phyloP scores from a whole-genome alignment of 2,888 invertebrate genomes.

The Eugnorisma glareosa region DNA sequence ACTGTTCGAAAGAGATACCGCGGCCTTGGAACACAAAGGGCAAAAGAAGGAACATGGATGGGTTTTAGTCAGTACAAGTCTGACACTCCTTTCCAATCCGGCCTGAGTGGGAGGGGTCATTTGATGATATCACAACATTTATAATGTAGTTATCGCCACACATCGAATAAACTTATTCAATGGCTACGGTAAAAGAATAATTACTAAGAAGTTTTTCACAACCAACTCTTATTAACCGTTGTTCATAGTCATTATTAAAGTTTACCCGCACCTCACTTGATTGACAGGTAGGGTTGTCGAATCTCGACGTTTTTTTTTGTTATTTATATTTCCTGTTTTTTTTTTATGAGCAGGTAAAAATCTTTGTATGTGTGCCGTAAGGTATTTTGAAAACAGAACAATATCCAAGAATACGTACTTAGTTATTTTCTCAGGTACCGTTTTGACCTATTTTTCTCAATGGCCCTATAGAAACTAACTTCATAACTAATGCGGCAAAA shows the following conservation, averaged over 20 bases:
- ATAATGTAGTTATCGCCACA: too few relatives aligned
- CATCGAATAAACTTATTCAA: not conserved
- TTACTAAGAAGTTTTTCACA: not conserved
- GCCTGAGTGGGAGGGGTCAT: too few relatives aligned
- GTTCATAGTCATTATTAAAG: slow-evolving; percentile 36
- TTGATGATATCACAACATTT: too few relatives aligned
- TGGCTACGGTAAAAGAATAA: not conserved
- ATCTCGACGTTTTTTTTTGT: not conserved
- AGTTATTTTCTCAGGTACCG: slow-evolving; percentile 10
- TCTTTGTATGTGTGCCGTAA: too few relatives aligned
- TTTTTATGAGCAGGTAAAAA: not conserved
- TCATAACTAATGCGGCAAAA: slow-evolving; percentile 41
- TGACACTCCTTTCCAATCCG: too few relatives aligned
- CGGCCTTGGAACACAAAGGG: too few relatives aligned
- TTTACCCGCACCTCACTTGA: slow-evolving; percentile 6
- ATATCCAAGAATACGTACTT: slow-evolving; percentile 1
- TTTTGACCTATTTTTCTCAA: slow-evolving; percentile 52
- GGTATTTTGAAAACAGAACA: not conserved
- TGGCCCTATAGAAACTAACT: slow-evolving; percentile 20
- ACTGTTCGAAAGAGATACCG: too few relatives aligned
- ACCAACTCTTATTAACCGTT: not conserved
- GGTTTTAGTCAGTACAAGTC: too few relatives aligned
- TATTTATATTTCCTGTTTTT: not conserved
- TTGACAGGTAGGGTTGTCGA: slow-evolving; percentile 50
- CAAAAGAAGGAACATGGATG: too few relatives aligned